Percentiles rank a stretch among this genome's conserved stretches.
These are phyloP conservation scores for Leucozona laternaria DNA, from an alignment of 2,888 invertebrate genomes.

Conservation along the genomic window DNA sequence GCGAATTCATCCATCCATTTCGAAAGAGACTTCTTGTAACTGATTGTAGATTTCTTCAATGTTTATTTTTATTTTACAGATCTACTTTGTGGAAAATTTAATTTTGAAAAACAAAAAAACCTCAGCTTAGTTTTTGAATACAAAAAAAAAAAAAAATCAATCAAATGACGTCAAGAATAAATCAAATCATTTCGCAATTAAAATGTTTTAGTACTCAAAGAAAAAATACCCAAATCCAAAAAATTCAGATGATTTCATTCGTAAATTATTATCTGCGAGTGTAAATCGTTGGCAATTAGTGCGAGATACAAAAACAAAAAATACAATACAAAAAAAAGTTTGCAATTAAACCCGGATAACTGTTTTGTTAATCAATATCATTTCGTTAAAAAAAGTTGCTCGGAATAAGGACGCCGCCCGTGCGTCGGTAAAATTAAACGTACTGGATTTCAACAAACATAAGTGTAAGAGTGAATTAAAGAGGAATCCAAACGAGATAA, in stretches of 20 bases:
- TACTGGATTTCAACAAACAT: background rate
- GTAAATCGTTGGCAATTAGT: constrained; percentile 11
- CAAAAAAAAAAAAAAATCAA: constrained; percentile 35
- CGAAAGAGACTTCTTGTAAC: background rate
- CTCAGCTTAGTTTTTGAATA: background rate
- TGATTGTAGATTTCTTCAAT: background rate
- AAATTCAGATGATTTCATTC: constrained; percentile 43
- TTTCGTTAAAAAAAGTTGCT: background rate
- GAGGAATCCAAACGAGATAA: background rate
- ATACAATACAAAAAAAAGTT: background rate
- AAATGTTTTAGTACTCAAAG: constrained; percentile 30
- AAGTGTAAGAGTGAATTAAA: background rate
- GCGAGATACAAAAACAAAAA: constrained; percentile 2
- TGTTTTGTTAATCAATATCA: background rate
- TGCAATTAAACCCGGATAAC: constrained; percentile 1
- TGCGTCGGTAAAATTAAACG: background rate
- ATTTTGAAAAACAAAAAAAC: constrained; percentile 2
- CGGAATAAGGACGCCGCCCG: background rate
- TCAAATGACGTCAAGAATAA: constrained; percentile 50
- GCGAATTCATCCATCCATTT: constrained; percentile 11
- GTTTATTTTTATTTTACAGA: background rate
- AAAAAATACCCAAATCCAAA: constrained; percentile 32
- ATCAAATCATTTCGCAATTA: constrained; percentile 33
- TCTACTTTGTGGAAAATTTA: constrained; percentile 10
- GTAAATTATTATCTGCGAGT: constrained; percentile 7